Conservation (phyloP, 2,797 vertebrate genomes). For the Thunnus albacares region DNA sequence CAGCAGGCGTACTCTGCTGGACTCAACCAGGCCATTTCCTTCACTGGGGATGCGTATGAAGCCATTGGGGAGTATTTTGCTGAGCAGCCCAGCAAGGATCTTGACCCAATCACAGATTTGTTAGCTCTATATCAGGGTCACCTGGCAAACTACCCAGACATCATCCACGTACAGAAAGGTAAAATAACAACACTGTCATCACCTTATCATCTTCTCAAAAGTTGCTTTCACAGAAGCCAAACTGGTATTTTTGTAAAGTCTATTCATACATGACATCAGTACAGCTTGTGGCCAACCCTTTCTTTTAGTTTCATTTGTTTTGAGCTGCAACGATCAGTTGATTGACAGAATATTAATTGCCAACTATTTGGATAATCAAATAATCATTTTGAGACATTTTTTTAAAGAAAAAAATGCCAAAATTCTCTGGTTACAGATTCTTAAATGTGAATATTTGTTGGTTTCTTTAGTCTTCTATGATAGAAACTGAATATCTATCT, state of each 20-base stretch:
- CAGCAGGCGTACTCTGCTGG: slow-evolving; percentile 92
- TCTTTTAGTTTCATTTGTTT: background rate
- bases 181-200: slow-evolving; percentile 65
- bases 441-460: too few relatives aligned
- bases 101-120: slow-evolving; percentile 96
- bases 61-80: slow-evolving; percentile 96
- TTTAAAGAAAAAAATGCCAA: too few relatives aligned
- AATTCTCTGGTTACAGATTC: too few relatives aligned
- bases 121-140: slow-evolving; percentile 97
- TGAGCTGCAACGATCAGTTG: background rate
- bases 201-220: background rate
- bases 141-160: slow-evolving; percentile 98
- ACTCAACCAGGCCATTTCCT: slow-evolving; percentile 96
- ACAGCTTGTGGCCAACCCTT: too few relatives aligned
- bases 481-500: too few relatives aligned
- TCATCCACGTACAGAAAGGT: slow-evolving; percentile 99
- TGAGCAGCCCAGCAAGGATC: slow-evolving; percentile 95
- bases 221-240: background rate
- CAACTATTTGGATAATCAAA: too few relatives aligned
- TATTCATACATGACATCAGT: background rate
- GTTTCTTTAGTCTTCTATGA: too few relatives aligned
- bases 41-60: slow-evolving; percentile 95
- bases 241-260: background rate
- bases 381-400: too few relatives aligned
- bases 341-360: too few relatives aligned